Base-by-base conservation (phyloP, 2,797 vertebrate genomes). In the Pelodytes ibericus region DNA sequence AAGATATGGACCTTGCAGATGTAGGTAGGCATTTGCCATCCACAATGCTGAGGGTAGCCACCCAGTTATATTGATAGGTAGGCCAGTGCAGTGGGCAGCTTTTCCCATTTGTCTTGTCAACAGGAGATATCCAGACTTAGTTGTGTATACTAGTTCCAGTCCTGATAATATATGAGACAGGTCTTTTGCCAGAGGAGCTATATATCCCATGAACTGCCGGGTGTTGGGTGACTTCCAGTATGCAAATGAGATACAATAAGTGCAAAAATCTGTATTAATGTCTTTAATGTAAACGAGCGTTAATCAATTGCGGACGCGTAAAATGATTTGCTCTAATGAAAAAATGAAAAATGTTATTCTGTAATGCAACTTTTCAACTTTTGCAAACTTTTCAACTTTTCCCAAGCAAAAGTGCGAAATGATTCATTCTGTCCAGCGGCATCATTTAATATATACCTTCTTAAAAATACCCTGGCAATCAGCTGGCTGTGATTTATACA, bases 111-210 rank as follows among this genome's bases (percentile, higher is more conserved):
- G 63, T 24, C 56, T 41, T 26, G 33, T 49, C 31, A 31, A 22
- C 36, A 20, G 4, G 36, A 58, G 62, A 31, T 36, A 25, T n/a
- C n/a, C 31, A 25, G 20, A 25, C 74, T n/a, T 15, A 25, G 44
- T 63, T 76, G 57, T 25, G 39, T 33, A 62, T 27, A 4, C 41
- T 61, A 3, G 20, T 61, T 69, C 56, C 44, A 56, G 24, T 44
- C 44, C 16, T 41, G 47, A 29, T 75, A 75, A 75, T 75, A 33
- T 36, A 75, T 68, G 73, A 68, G 64, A 75, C 73, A 68, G 44
- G 13, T 56, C 74, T 27, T 24, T 56, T 69, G 60, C 57, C 64
- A 62, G 39, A 15, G 25, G 27, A 51, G 64, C 30, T 58, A 20
- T 62, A 69, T 76, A 62, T 70, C 58, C 58, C 13, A 7, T 13